A percentile compares a stretch with the other conserved stretches of the same genome.
Conservation (phyloP, 2,888 invertebrate species). For the Ischnus inquisitorius region DNA sequence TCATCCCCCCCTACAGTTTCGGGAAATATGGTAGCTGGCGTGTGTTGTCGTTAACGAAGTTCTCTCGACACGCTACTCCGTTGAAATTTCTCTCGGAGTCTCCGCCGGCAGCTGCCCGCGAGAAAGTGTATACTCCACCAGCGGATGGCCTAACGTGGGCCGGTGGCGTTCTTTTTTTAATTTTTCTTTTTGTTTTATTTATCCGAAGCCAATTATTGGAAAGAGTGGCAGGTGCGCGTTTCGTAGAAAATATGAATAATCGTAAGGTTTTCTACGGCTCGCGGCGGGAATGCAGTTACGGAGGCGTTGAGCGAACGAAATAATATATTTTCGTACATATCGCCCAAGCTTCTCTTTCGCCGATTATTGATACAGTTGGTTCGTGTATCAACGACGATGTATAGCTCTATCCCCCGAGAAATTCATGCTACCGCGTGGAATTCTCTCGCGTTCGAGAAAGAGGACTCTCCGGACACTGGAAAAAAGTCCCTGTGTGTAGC, state of each 20-base stretch:
- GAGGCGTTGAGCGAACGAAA: constrained; percentile 14
- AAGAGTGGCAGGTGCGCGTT: constrained; percentile 35
- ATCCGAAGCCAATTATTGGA: constrained; percentile 42
- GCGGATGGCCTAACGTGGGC: constrained; percentile 14
- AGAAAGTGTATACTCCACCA: constrained; percentile 9
- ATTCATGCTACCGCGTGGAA: not conserved
- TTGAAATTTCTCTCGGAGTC: constrained; percentile 2
- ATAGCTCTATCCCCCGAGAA: not conserved
- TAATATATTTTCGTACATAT: constrained; percentile 25
- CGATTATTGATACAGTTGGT: constrained; percentile 49
- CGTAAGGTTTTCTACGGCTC: not conserved
- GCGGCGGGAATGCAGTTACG: constrained; percentile 4
- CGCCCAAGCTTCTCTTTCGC: constrained; percentile 32
- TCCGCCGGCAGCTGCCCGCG: constrained; percentile 39
- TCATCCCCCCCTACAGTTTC: not conserved
- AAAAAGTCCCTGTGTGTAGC: not conserved
- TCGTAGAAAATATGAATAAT: constrained; percentile 29
- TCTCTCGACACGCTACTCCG: constrained; percentile 30
- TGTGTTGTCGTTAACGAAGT: not conserved
- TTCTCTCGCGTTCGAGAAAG: constrained; percentile 9
- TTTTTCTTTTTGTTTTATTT: not conserved
- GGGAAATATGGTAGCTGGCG: constrained; percentile 7
- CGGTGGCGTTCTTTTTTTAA: not conserved
- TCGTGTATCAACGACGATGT: not conserved
- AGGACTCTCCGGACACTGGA: no score